Conservation (phyloP, 2,888 invertebrate genomes). For the Empis livida region DNA sequence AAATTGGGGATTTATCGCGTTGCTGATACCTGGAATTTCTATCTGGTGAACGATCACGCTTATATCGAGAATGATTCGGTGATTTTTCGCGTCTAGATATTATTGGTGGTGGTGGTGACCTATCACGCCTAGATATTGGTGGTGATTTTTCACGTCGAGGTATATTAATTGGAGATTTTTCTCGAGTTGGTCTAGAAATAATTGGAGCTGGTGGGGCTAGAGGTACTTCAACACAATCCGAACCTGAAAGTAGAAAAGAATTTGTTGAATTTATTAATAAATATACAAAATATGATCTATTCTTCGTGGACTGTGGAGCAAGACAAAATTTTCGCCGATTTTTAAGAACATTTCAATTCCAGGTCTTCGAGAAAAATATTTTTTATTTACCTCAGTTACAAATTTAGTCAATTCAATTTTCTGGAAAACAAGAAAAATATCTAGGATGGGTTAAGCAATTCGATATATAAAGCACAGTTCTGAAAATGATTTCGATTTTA, state of each 20-base stretch:
- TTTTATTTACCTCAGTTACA: not conserved
- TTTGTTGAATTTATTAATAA: not conserved
- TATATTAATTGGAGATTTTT: not conserved
- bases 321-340: conserved; percentile 1
- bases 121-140: conserved; percentile 1
- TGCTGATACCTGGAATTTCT: conserved; percentile 6
- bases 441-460: not conserved
- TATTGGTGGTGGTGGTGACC: not conserved
- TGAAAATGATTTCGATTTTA: not conserved
- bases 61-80: conserved; percentile 12
- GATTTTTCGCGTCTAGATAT: conserved; percentile 9
- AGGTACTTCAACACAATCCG: conserved; percentile 35
- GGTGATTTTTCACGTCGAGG: conserved; percentile 2
- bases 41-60: conserved; percentile 8
- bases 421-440: too few relatives aligned
- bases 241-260: conserved; percentile 25
- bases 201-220: conserved; percentile 19
- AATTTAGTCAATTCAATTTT: not conserved
- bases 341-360: conserved; percentile 1
- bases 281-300: conserved; percentile 1
- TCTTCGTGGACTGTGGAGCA: not conserved
- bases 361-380: not conserved
- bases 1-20: not conserved
- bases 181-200: conserved; percentile 3
- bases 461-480: not conserved